Evolutionary conservation across 2,888 invertebrate genomes (phyloP).

Genomic region (Charanyca ferruginea): DNA sequence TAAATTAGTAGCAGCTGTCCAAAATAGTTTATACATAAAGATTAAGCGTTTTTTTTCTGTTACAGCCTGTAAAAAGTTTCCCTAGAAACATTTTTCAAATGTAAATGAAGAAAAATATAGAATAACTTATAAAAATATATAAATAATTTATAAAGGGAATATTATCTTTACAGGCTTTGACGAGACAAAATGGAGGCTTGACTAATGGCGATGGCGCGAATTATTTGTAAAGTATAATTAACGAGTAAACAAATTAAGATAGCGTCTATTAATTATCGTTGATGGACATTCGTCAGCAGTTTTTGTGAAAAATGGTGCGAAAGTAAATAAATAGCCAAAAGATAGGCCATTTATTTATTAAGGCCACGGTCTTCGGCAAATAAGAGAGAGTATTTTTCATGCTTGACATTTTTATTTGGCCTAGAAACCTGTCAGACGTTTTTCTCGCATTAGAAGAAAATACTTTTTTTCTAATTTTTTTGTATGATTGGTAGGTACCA

Average conservation of each 20-base stretch:
- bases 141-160: constrained; percentile 5
- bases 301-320: constrained; percentile 37
- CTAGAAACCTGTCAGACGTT: background rate
- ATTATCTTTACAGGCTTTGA: constrained; percentile 1
- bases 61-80: background rate
- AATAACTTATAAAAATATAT: constrained; percentile 2
- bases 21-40: too few species aligned
- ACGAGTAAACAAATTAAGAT: constrained; percentile 40
- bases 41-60: too few species aligned
- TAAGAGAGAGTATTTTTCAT: constrained; percentile 18
- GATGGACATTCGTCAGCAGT: constrained; percentile 38
- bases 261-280: constrained; percentile 40
- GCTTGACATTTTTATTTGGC: constrained; percentile 8
- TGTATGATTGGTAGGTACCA: too few species aligned
- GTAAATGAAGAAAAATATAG: background rate
- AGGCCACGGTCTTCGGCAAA: background rate
- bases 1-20: too few species aligned
- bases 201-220: constrained; percentile 35
- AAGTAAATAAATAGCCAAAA: constrained; percentile 20
- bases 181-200: background rate
- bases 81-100: background rate
- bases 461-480: background rate
- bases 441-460: background rate
- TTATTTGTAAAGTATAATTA: constrained; percentile 37
- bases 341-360: constrained; percentile 17